These are phyloP conservation scores for Autographa gamma DNA, from an alignment of 2,888 invertebrate species.

Conservation along the genomic window DNA sequence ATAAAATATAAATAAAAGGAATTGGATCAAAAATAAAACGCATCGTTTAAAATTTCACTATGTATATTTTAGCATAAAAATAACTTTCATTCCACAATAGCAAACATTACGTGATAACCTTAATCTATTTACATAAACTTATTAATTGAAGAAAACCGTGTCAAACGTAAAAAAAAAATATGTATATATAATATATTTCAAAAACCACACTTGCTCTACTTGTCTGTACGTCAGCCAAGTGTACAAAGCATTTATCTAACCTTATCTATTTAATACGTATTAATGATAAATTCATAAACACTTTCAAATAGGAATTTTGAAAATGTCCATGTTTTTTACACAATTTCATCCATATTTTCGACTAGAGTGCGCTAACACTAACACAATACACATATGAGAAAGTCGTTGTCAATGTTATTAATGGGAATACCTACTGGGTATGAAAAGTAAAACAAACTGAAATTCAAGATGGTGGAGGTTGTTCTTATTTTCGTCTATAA, in stretches of 20 bases:
- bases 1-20: too few species aligned
- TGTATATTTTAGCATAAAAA: background rate
- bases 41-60: background rate
- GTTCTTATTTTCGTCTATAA: background rate
- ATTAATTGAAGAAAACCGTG: background rate
- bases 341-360: background rate
- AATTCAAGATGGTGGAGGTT: background rate
- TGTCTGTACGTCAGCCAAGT: too few species aligned
- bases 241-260: too few species aligned
- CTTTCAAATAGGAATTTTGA: too few species aligned
- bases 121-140: background rate
- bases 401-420: too few species aligned
- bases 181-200: too few species aligned
- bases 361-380: constrained; percentile 1
- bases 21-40: background rate
- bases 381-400: background rate
- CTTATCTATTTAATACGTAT: too few species aligned
- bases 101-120: background rate
- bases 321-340: too few species aligned
- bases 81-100: background rate
- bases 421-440: too few species aligned
- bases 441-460: background rate
- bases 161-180: background rate
- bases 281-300: too few species aligned
- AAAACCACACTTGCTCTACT: too few species aligned